Evolutionary conservation across 2,888 invertebrate genomes (phyloP).

Genomic region (Phytoseiulus persimilis): DNA sequence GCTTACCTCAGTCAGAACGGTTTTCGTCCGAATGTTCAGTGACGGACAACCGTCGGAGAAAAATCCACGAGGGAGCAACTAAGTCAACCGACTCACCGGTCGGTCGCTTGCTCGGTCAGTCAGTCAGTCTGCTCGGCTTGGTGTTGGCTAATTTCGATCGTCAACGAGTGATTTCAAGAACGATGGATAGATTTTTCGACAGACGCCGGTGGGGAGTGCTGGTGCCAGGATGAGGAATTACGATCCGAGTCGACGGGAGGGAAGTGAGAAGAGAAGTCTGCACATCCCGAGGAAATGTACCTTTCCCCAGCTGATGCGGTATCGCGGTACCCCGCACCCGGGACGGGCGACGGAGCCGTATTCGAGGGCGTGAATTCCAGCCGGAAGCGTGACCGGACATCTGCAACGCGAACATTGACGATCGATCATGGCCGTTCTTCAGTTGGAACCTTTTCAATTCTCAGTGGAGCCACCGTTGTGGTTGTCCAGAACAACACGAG

Average conservation of each 20-base stretch:
- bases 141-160: neutral
- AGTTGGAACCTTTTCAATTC: too few species aligned
- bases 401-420: too few species aligned
- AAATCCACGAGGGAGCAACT: neutral
- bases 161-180: neutral
- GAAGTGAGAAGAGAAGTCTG: neutral
- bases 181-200: neutral
- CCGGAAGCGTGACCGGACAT: neutral
- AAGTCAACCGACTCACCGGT: too few species aligned
- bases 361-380: too few species aligned
- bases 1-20: neutral
- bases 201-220: neutral
- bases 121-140: neutral
- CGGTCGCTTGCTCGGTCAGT: neutral
- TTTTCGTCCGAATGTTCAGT: neutral
- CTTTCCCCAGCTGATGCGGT: neutral
- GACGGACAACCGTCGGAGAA: neutral
- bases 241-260: neutral
- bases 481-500: neutral
- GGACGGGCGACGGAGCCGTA: too few species aligned
- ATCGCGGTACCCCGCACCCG: too few species aligned
- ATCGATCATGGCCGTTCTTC: too few species aligned
- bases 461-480: neutral
- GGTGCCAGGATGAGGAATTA: neutral
- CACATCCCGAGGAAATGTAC: neutral